A percentile compares a stretch with the other conserved stretches of the same genome.
Conservation (phyloP, 2,113 vertebrate genomes). For the Marmota monax region DNA sequence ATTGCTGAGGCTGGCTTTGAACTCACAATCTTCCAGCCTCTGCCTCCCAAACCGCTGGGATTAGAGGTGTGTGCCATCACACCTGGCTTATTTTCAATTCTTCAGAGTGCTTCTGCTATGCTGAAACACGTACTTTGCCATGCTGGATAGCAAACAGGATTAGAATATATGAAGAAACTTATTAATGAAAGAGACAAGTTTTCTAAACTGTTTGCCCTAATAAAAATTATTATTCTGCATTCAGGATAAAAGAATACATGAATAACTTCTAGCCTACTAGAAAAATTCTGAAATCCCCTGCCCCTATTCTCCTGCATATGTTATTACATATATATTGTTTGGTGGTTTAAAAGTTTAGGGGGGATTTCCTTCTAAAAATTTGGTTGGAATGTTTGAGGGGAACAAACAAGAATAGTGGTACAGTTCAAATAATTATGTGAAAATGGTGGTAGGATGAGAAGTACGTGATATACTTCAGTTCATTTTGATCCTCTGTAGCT, state of each 20-base stretch:
- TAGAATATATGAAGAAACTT: not conserved
- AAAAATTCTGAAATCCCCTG: not conserved
- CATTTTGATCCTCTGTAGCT: not conserved
- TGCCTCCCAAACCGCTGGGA: too few relatives aligned
- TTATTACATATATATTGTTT: not conserved
- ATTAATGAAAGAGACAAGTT: not conserved
- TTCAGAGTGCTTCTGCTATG: not conserved
- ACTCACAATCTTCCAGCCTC: too few relatives aligned
- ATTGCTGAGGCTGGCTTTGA: too few relatives aligned
- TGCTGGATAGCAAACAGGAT: not conserved
- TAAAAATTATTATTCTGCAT: not conserved
- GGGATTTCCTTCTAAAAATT: constrained; percentile 36
- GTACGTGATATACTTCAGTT: not conserved
- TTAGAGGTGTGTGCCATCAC: too few relatives aligned
- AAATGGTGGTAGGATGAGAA: constrained; percentile 29
- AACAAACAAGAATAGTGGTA: not conserved
- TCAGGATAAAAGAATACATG: constrained; percentile 29
- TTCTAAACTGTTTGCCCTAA: not conserved
- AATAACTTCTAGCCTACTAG: not conserved
- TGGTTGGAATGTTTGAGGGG: not conserved
- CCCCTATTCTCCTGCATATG: not conserved
- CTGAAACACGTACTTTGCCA: not conserved
- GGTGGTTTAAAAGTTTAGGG: not conserved
- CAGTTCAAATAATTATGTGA: not conserved
- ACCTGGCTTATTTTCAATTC: not conserved